These are phyloP conservation scores for Hippocampus abdominalis DNA, from an alignment of 2,113 vertebrate genomes.

Conservation along the genomic window DNA sequence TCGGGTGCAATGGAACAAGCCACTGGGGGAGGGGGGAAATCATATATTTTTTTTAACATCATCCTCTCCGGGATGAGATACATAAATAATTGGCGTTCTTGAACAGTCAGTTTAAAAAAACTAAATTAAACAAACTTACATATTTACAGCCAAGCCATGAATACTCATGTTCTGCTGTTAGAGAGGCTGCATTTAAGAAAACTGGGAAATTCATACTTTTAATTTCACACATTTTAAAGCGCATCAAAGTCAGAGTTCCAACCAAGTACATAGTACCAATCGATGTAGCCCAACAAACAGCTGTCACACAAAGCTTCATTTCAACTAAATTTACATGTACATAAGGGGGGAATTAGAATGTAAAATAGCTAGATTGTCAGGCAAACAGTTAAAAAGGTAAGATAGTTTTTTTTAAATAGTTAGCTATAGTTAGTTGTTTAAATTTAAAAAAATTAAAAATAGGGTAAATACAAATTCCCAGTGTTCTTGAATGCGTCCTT, in stretches of 20 bases:
- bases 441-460: too few relatives aligned
- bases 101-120: slow-evolving; percentile 15
- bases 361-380: background rate
- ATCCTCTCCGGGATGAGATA: slow-evolving; percentile 29
- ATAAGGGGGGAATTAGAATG: background rate
- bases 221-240: background rate
- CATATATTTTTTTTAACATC: background rate
- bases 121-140: slow-evolving; percentile 33
- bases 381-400: background rate
- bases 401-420: too few relatives aligned
- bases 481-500: background rate
- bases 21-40: too few relatives aligned
- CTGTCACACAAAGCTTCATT: too few relatives aligned
- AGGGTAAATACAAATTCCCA: background rate
- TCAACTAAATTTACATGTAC: background rate
- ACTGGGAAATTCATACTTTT: background rate
- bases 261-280: too few relatives aligned
- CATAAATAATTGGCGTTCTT: slow-evolving; percentile 56
- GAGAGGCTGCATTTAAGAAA: background rate
- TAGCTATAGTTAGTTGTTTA: too few relatives aligned
- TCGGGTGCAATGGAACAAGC: background rate
- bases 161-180: background rate
- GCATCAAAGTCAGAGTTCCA: background rate
- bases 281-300: too few relatives aligned
- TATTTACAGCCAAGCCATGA: slow-evolving; percentile 20